These are phyloP conservation scores for Tipula confusa DNA, from an alignment of 2,888 invertebrate species.

Conservation along the genomic window DNA sequence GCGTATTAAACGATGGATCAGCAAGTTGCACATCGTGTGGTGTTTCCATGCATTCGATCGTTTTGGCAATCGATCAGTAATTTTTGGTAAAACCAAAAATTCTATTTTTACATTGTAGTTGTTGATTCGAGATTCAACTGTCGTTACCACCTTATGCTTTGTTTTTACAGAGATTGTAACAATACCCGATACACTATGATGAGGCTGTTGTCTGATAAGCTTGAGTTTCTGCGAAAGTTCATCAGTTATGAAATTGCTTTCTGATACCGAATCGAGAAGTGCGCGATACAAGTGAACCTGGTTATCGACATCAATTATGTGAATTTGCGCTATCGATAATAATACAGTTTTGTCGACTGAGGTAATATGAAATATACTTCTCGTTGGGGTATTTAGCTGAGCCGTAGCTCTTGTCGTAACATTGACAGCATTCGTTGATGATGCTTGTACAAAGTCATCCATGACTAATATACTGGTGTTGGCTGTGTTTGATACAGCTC, in stretches of 20 bases:
- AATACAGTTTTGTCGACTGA: not conserved
- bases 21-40: not conserved
- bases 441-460: not conserved
- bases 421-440: not conserved
- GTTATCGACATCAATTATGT: not conserved
- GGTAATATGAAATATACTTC: not conserved
- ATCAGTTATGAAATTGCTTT: not conserved
- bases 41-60: too few relatives aligned
- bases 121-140: too few relatives aligned
- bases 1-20: not conserved
- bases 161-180: too few relatives aligned
- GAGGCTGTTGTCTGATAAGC: not conserved
- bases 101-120: too few relatives aligned
- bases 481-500: not conserved
- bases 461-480: too few relatives aligned
- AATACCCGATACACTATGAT: not conserved
- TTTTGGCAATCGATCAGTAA: too few relatives aligned
- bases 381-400: not conserved
- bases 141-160: too few relatives aligned
- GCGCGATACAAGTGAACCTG: not conserved
- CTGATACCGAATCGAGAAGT: not conserved
- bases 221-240: not conserved
- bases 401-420: not conserved
- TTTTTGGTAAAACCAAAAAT: too few relatives aligned
- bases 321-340: not conserved